A percentile compares a stretch with the other conserved stretches of the same genome.
phyloP scores from a whole-genome alignment of 2,797 vertebrate genomes.

The Mormyrus hasselquistii region DNA sequence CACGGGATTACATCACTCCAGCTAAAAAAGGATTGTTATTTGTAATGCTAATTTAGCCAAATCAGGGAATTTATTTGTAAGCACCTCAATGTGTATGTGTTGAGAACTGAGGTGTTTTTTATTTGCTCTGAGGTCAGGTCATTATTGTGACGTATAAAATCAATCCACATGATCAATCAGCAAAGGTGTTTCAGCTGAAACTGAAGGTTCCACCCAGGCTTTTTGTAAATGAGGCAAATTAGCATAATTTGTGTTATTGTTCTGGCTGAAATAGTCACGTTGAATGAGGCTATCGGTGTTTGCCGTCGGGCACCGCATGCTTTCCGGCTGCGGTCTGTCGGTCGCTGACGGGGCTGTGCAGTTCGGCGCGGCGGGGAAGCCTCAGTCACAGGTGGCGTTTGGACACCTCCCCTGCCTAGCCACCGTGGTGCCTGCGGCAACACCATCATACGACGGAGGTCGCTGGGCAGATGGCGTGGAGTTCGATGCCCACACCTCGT shows the following conservation, averaged over 20 bases:
- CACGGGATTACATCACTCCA: background rate
- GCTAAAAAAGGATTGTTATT: background rate
- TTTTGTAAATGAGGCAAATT: background rate
- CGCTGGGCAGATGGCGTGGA: background rate
- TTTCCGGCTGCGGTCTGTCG: background rate
- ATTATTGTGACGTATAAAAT: background rate
- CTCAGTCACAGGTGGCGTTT: background rate
- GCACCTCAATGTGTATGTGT: background rate
- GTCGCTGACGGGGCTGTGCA: background rate
- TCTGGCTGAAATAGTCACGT: background rate
- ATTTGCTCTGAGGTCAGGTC: background rate
- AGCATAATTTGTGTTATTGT: background rate
- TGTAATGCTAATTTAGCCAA: constrained; percentile 13
- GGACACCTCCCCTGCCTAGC: background rate
- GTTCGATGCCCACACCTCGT: background rate
- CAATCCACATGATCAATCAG: background rate
- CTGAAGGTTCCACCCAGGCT: background rate
- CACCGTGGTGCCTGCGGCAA: background rate
- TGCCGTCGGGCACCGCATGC: background rate
- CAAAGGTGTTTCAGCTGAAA: background rate
- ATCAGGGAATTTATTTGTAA: constrained; percentile 6
- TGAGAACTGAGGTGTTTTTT: background rate
- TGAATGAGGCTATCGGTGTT: background rate
- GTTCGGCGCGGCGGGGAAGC: background rate
- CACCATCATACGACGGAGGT: background rate